Base-by-base conservation (phyloP, 2,797 vertebrate species). In the Betta splendens region DNA sequence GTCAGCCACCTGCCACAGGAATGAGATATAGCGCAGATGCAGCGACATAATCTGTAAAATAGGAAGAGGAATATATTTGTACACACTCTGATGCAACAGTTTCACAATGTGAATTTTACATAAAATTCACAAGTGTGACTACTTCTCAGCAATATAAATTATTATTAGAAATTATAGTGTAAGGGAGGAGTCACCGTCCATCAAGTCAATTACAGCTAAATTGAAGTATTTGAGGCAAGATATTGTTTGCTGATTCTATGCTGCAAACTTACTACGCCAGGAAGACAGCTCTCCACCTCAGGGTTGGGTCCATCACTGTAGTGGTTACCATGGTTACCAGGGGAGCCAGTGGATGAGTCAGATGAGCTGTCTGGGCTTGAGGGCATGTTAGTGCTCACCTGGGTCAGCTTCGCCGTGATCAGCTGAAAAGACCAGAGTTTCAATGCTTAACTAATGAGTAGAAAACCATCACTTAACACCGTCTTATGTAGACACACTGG, bases 371-470 rank as follows among this genome's bases (percentile, higher is more conserved):
- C 98, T 68, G 98, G 98, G 80, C 98, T 99, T 79, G 98, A 99
- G 88, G 98, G 98, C 96, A 99, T 99, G 89, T 99, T 99, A 87
- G 97, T 94, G 91, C 97, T 99, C 91, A 98, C 96, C 89, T 99
- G 98, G 51, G 98, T 99, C 77, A 99, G 94, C 91, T 99, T 99
- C 77, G 98, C 98, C 9, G 98, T 99, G 83, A 99, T 99, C 85
- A 99, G 88, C 98, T 99, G 80, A 32, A 29, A 18, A 25, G n/a
- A 60, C 7, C 9, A 50, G 28, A 9, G 28, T 29, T 16, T 1
- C 22, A 64, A 54, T 16, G 21, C 18, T 16, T 18, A 25, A 35
- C 9, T n/a, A 22, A 39, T 0, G 7, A 7, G 33, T 20, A 1
- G 15, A 47, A 45, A 53, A 53, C 2, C 9, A 9, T 18, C n/a